phyloP scores from a whole-genome alignment of 2,113 vertebrate genomes.

The Recurvirostra avosetta region DNA sequence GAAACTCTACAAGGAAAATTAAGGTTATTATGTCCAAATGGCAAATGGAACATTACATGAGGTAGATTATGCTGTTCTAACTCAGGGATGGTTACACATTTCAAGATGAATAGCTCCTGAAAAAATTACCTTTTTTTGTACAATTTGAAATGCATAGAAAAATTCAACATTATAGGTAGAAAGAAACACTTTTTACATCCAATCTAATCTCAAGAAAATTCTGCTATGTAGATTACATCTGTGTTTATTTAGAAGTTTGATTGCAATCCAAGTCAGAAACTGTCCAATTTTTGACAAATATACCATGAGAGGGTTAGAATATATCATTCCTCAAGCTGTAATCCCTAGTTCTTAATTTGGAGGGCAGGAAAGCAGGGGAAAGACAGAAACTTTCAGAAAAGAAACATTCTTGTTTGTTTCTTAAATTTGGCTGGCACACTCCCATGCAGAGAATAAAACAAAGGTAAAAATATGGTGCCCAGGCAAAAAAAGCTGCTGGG shows the following conservation, averaged over 20 bases:
- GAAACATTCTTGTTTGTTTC: neutral
- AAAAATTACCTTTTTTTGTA: neutral
- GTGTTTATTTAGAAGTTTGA: neutral
- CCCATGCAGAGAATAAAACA: neutral
- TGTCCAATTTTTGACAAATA: neutral
- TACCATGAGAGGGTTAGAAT: neutral
- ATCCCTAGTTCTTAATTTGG: neutral
- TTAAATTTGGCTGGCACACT: neutral
- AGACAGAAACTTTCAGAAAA: neutral
- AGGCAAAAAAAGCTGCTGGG: neutral
- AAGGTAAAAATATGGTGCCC: neutral
- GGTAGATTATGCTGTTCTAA: neutral
- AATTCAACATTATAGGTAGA: neutral
- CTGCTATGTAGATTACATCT: neutral
- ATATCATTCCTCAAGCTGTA: neutral
- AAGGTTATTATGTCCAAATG: neutral
- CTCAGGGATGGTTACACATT: neutral
- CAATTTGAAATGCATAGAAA: neutral
- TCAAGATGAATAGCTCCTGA: neutral
- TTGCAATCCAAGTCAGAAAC: neutral
- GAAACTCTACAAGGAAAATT: neutral
- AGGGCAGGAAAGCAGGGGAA: fast-evolving
- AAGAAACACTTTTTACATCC: neutral
- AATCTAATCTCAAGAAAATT: neutral
- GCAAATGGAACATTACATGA: neutral